Percentiles rank a stretch among this genome's conserved stretches.
Conservation (phyloP, 2,797 vertebrate genomes). For the Hypotaenidia philippensis region DNA sequence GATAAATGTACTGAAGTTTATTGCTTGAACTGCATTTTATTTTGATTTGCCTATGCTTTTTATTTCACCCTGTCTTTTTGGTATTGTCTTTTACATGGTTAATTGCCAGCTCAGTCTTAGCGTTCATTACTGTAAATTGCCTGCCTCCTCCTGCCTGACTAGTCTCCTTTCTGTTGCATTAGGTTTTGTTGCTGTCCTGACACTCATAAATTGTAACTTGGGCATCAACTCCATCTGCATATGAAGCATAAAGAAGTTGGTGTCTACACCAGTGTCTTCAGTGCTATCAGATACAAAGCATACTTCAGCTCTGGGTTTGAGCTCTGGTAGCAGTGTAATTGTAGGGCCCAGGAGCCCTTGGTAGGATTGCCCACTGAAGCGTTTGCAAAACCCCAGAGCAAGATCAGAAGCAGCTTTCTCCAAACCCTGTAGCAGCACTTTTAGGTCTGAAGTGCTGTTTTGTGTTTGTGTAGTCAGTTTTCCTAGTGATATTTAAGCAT, state of each 20-base stretch:
- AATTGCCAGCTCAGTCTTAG: not conserved
- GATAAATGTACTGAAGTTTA: not conserved
- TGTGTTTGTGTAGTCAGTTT: not conserved
- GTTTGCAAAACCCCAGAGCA: not conserved
- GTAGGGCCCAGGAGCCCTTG: not conserved
- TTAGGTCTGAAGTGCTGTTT: not conserved
- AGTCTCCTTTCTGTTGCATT: not conserved
- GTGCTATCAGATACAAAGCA: not conserved
- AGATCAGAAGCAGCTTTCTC: not conserved
- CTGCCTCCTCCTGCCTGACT: not conserved
- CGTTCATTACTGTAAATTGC: not conserved
- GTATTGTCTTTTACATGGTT: not conserved
- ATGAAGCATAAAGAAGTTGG: not conserved
- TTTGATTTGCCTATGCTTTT: not conserved
- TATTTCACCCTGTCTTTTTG: not conserved
- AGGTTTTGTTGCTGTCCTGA: not conserved
- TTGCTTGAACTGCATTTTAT: not conserved
- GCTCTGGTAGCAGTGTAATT: not conserved
- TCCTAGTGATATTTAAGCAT: not conserved
- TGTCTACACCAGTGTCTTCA: not conserved
- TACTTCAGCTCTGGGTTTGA: not conserved
- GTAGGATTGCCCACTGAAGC: not conserved
- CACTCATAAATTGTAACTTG: not conserved
- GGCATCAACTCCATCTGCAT: not conserved
- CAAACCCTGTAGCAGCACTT: not conserved